phyloP scores from a whole-genome alignment of 2,888 invertebrate genomes.

The Lochmaea capreae region DNA sequence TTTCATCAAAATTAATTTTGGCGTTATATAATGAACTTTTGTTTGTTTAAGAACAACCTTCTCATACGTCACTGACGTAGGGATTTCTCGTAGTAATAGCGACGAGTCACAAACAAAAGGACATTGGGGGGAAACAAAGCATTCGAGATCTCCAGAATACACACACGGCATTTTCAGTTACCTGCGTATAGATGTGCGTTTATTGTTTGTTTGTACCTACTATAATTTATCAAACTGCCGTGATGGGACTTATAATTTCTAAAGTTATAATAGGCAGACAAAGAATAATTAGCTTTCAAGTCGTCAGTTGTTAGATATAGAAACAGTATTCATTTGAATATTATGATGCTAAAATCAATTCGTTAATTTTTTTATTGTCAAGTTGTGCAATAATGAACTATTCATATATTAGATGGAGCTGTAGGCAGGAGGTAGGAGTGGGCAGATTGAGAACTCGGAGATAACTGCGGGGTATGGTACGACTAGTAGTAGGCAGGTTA shows the following conservation, averaged over 20 bases:
- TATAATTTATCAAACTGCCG: neutral
- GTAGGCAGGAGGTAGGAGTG: no score
- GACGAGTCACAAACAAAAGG: conserved; percentile 7
- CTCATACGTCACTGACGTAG: neutral
- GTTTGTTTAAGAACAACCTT: neutral
- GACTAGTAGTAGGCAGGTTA: no score
- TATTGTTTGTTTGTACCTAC: conserved; percentile 1
- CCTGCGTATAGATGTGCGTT: conserved; percentile 2
- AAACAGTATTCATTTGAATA: no score
- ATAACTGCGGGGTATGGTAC: no score
- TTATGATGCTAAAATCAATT: no score
- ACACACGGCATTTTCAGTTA: conserved; percentile 12
- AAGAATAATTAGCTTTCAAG: neutral
- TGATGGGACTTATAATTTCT: neutral
- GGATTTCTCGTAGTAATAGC: neutral
- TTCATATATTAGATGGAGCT: no score
- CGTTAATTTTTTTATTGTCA: no score
- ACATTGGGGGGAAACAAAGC: conserved; percentile 8
- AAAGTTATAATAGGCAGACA: neutral
- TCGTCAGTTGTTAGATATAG: neutral
- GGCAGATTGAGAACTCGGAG: no score
- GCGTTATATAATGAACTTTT: neutral
- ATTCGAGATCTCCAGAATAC: neutral
- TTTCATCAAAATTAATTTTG: neutral
- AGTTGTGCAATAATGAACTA: no score